A percentile compares a stretch with the other conserved stretches of the same genome.
phyloP scores from a whole-genome alignment of 2,113 vertebrate species.

The Bufo bufo region DNA sequence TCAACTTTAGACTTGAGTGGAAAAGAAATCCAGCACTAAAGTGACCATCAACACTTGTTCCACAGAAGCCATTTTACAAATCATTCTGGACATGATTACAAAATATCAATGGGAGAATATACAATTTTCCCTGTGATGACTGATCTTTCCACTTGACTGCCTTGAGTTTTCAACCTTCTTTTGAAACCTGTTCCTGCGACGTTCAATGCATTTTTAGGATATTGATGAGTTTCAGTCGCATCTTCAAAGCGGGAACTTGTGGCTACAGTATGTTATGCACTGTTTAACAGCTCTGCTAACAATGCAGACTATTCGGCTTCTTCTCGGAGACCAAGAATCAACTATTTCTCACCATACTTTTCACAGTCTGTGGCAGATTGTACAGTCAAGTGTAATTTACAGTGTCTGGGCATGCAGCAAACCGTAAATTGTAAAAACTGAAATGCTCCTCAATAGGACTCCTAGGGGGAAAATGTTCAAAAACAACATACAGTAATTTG shows the following conservation, averaged over 20 bases:
- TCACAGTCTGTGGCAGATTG: constrained; percentile 59
- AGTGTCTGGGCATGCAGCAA: constrained; percentile 62
- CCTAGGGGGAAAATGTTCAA: constrained; percentile 36
- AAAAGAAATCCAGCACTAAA: background rate
- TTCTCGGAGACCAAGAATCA: constrained; percentile 38
- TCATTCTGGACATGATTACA: constrained; percentile 1
- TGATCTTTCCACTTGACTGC: constrained; percentile 26
- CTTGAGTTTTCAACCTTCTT: constrained; percentile 5
- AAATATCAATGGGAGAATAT: background rate
- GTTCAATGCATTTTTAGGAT: constrained; percentile 33
- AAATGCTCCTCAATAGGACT: constrained; percentile 62
- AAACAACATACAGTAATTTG: constrained; percentile 31
- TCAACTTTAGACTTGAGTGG: background rate
- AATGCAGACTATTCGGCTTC: constrained; percentile 31
- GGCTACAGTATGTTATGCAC: constrained; percentile 37
- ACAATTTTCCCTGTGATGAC: constrained; percentile 15
- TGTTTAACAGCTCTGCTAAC: constrained; percentile 43
- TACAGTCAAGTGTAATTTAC: constrained; percentile 68
- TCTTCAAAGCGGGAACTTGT: constrained; percentile 20
- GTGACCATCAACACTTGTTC: background rate
- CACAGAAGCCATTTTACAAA: background rate
- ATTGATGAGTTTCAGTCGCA: constrained; percentile 24
- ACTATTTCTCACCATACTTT: constrained; percentile 44
- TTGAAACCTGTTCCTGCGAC: background rate
- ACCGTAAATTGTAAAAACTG: constrained; percentile 68